Conservation (phyloP, 2,888 invertebrate species). For the Troides oblongomaculatus region DNA sequence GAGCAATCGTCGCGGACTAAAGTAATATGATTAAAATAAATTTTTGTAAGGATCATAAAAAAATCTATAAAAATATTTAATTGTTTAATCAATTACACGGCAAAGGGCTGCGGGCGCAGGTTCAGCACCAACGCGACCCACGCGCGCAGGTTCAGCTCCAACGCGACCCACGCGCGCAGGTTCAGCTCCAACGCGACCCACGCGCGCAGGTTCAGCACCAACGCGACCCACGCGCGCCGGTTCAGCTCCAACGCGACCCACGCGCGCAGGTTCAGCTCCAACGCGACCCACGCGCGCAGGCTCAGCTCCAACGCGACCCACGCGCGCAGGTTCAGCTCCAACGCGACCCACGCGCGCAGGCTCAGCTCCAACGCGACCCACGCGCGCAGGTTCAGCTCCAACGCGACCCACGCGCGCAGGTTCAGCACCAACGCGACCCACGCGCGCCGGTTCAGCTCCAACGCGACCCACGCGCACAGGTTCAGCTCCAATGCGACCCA, state of each 20-base stretch:
- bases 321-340: background rate
- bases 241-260: no score
- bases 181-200: no score
- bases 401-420: background rate
- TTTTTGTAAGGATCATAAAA: no score
- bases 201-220: no score
- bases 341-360: no score
- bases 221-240: background rate
- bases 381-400: background rate
- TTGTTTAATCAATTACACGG: no score
- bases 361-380: no score
- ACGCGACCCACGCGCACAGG: no score
- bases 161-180: background rate
- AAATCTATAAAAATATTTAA: no score
- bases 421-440: background rate
- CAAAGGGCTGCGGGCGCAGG: background rate
- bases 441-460: background rate
- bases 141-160: background rate
- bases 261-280: background rate
- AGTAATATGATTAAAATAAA: no score
- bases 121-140: background rate
- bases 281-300: background rate
- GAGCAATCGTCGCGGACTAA: no score
- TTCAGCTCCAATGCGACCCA: no score
- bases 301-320: background rate